Conservation (phyloP, 2,113 vertebrate species). For the Enhydra lutris region DNA sequence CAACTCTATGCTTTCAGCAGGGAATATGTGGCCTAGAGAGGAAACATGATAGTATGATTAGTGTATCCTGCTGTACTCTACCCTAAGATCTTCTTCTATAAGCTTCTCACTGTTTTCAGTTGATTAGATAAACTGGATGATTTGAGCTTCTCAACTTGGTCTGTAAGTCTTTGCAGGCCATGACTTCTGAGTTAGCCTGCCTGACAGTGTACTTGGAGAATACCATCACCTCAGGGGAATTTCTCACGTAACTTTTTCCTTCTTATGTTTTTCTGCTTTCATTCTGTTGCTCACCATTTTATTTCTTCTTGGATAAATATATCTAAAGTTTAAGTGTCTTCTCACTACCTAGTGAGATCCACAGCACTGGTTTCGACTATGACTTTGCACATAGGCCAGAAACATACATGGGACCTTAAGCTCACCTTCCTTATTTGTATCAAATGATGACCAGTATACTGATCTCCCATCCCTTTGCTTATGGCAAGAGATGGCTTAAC, state of each 20-base stretch:
- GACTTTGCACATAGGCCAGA: not conserved
- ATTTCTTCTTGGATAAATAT: not conserved
- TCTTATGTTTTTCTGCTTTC: not conserved
- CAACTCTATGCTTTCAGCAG: not conserved
- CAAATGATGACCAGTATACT: not conserved
- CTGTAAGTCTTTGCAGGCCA: not conserved
- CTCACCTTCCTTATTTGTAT: not conserved
- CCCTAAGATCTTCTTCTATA: not conserved
- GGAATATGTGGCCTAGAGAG: not conserved
- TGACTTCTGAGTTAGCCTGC: not conserved
- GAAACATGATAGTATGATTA: not conserved
- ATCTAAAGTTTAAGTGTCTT: not conserved
- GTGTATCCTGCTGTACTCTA: not conserved
- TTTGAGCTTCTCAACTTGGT: not conserved
- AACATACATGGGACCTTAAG: not conserved
- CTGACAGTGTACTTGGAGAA: not conserved
- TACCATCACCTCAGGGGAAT: not conserved
- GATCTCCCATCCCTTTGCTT: not conserved
- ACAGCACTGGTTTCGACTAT: not conserved
- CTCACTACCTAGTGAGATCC: not conserved
- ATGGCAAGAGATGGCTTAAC: not conserved
- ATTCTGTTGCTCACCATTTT: not conserved
- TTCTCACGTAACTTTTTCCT: not conserved
- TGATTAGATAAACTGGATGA: not conserved
- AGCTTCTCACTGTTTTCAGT: not conserved